Conservation (phyloP, 2,888 invertebrate species). For the Dusona sp. region DNA sequence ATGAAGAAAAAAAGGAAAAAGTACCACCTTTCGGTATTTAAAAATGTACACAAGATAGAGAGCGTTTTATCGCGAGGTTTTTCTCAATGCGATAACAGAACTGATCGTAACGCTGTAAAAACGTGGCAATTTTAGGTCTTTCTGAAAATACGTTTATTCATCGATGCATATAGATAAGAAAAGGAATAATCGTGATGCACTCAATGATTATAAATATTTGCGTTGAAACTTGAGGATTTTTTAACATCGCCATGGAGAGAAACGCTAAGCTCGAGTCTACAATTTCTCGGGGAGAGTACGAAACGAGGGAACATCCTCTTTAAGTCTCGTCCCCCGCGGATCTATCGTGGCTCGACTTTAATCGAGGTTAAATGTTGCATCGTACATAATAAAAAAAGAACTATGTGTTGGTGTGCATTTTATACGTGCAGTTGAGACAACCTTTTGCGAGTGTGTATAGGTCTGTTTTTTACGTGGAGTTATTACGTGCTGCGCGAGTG, state of each 20-base stretch:
- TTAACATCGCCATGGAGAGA: not conserved
- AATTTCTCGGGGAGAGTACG: slow-evolving; percentile 37
- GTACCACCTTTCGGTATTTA: not conserved
- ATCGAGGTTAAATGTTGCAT: slow-evolving; percentile 65
- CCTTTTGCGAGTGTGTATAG: not conserved
- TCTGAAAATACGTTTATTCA: slow-evolving; percentile 10
- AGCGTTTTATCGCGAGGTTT: not conserved
- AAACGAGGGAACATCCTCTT: slow-evolving; percentile 68
- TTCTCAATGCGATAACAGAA: not conserved
- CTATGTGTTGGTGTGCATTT: slow-evolving; percentile 20
- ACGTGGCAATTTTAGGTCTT: not conserved
- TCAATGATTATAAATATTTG: not conserved
- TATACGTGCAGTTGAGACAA: not conserved
- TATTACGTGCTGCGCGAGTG: slow-evolving; percentile 30
- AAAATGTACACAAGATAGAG: not conserved
- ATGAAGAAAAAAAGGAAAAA: not conserved
- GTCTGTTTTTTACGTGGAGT: slow-evolving; percentile 27
- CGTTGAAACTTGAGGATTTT: not conserved
- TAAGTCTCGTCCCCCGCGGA: slow-evolving; percentile 64
- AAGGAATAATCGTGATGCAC: not conserved
- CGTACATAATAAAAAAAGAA: slow-evolving; percentile 36
- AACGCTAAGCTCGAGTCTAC: slow-evolving; percentile 20
- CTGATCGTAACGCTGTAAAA: not conserved
- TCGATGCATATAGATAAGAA: not conserved
- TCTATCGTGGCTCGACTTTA: slow-evolving; percentile 64